Conservation (phyloP, 2,113 vertebrate species). For the Mandrillus leucophaeus region DNA sequence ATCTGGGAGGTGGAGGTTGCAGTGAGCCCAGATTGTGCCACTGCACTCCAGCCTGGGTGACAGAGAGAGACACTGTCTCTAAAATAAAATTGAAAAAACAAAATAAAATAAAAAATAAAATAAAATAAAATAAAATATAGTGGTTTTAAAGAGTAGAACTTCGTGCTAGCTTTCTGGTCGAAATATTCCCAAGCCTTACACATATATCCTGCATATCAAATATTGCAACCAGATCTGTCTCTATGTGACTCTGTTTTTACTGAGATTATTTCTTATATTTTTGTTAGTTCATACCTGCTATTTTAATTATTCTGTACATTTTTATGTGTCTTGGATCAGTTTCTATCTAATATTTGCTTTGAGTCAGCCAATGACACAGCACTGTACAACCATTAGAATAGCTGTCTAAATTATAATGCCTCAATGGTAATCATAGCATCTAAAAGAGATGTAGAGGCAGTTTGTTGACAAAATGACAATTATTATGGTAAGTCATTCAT, state of each 20-base stretch:
- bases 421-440: neutral
- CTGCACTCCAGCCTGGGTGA: too few relatives aligned
- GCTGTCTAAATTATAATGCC: neutral
- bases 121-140: too few relatives aligned
- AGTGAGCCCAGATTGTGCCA: too few relatives aligned
- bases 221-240: neutral
- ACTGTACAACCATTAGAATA: neutral
- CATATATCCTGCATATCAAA: neutral
- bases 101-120: too few relatives aligned
- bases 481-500: neutral
- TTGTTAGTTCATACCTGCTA: neutral
- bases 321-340: neutral
- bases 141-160: neutral
- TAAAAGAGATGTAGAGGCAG: neutral
- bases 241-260: neutral
- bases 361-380: neutral
- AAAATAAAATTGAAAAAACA: too few relatives aligned
- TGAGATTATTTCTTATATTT: neutral
- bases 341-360: neutral
- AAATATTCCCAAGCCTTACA: neutral
- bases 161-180: neutral
- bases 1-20: too few relatives aligned
- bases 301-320: neutral
- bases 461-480: neutral
- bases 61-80: too few relatives aligned